A percentile compares a stretch with the other conserved stretches of the same genome.
Conservation (phyloP, 2,888 invertebrate genomes). For the Stramonita haemastoma region DNA sequence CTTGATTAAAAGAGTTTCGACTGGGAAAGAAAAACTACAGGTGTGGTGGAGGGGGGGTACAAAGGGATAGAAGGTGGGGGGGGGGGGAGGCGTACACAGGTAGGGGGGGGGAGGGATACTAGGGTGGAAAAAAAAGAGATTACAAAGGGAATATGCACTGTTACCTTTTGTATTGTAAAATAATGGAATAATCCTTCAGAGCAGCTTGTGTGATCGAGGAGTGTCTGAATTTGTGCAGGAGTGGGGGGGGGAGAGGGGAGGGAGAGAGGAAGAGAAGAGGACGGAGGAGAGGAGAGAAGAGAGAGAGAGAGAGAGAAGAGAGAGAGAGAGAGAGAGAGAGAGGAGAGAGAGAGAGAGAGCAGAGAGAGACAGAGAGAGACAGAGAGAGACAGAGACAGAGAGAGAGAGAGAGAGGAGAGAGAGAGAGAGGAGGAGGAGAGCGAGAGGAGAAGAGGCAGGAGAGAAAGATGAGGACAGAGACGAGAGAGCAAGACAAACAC, state of each 20-base stretch:
- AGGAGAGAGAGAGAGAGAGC: not conserved
- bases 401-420: not conserved
- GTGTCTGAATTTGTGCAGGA: not conserved
- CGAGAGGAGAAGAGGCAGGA: not conserved
- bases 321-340: not conserved
- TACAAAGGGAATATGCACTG: too few species aligned
- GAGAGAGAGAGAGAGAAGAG: not conserved
- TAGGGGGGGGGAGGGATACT: not conserved
- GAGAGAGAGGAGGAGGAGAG: not conserved
- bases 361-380: not conserved
- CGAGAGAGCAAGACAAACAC: not conserved
- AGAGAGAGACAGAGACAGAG: not conserved
- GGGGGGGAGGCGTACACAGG: not conserved
- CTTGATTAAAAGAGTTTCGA: too few species aligned
- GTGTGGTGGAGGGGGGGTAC: not conserved
- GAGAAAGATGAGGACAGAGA: not conserved
- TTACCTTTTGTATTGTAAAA: too few species aligned
- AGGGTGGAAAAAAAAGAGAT: not conserved
- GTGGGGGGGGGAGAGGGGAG: not conserved
- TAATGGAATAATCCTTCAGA: too few species aligned
- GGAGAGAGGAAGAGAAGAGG: not conserved
- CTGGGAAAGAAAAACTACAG: not conserved
- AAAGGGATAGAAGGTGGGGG: not conserved
- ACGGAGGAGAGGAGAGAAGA: not conserved
- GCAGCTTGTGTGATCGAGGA: too few species aligned